phyloP scores from a whole-genome alignment of 2,113 vertebrate species.

The Poeciliopsis prolifica region DNA sequence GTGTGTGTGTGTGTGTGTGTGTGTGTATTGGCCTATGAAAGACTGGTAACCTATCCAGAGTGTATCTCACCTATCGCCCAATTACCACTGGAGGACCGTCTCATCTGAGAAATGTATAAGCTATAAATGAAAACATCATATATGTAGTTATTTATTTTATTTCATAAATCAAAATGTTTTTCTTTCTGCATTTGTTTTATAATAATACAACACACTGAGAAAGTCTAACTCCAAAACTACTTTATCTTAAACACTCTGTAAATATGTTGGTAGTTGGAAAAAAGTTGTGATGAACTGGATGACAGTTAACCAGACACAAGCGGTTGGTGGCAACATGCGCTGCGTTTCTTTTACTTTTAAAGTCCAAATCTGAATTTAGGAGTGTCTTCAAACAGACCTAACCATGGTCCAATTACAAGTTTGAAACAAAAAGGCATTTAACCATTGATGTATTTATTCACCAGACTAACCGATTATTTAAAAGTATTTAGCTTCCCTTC shows the following conservation, averaged over 20 bases:
- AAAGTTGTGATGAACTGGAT: background rate
- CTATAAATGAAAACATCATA: no score
- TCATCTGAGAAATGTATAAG: background rate
- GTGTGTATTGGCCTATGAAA: background rate
- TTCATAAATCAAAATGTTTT: no score
- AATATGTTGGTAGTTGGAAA: background rate
- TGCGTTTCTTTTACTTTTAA: background rate
- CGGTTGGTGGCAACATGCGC: background rate
- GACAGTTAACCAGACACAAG: background rate
- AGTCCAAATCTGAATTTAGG: background rate
- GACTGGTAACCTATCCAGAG: background rate
- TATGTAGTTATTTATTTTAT: no score
- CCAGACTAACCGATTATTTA: no score
- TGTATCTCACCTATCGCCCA: background rate
- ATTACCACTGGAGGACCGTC: background rate
- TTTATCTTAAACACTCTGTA: background rate
- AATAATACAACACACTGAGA: no score
- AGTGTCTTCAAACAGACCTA: no score
- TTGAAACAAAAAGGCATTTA: background rate
- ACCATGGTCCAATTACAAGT: no score
- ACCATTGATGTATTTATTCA: no score
- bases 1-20: background rate
- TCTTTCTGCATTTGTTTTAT: no score
- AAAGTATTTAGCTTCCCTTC: no score
- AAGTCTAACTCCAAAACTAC: background rate